These are phyloP conservation scores for Chionodraco myersi DNA, from an alignment of 2,113 vertebrate species.

Conservation along the genomic window DNA sequence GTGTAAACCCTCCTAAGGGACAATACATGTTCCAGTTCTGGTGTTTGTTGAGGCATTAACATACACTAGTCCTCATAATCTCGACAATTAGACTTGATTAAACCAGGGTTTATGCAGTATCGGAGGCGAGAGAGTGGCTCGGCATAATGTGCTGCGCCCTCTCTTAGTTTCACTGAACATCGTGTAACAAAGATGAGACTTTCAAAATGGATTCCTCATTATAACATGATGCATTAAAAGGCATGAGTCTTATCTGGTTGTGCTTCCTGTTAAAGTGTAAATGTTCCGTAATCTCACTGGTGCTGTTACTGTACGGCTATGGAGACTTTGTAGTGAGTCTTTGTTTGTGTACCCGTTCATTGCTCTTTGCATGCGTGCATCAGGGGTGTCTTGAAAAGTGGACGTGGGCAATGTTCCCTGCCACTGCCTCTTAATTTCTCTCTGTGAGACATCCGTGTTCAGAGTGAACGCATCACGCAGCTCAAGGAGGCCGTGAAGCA, in stretches of 20 bases:
- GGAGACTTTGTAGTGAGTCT: conserved; percentile 34
- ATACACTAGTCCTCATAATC: conserved; percentile 71
- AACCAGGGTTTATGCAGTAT: conserved; percentile 64
- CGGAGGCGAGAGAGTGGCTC: conserved; percentile 34
- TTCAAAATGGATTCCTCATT: conserved; percentile 21
- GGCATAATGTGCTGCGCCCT: conserved; percentile 18
- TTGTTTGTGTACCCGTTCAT: conserved; percentile 35
- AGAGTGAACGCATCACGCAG: conserved; percentile 53
- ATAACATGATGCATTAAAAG: conserved; percentile 20
- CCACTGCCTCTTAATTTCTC: conserved; percentile 56
- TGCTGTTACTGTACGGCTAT: conserved; percentile 37
- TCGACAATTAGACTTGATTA: conserved; percentile 74
- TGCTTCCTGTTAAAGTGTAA: conserved; percentile 19
- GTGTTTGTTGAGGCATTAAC: conserved; percentile 72
- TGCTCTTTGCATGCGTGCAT: conserved; percentile 16
- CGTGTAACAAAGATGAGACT: conserved; percentile 40
- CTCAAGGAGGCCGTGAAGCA: conserved; percentile 71
- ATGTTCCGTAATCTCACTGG: conserved; percentile 40
- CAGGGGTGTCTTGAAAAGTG: conserved; percentile 57
- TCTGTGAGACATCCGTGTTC: conserved; percentile 59
- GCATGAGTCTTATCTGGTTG: neutral
- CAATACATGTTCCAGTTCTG: conserved; percentile 64
- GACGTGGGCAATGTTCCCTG: conserved; percentile 48
- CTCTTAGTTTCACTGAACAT: conserved; percentile 27
- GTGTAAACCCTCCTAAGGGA: conserved; percentile 67